Conservation (phyloP, 2,113 vertebrate species). For the Scopus umbretta region DNA sequence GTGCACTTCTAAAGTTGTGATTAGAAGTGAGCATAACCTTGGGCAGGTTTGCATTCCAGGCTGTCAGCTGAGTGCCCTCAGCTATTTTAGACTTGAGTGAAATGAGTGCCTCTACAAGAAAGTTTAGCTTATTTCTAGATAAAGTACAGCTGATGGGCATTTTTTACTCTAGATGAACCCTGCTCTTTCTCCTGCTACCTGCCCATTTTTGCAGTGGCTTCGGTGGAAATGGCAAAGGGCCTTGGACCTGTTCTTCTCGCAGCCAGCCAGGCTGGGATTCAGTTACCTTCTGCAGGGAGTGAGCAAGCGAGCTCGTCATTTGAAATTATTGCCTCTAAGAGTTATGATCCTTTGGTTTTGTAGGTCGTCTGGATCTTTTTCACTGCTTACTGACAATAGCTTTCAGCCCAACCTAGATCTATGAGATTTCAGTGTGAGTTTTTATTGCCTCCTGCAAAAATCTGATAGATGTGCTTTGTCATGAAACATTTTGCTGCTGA, state of each 20-base stretch:
- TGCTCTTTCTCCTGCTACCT: neutral
- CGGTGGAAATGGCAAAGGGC: neutral
- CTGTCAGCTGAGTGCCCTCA: neutral
- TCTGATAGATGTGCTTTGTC: neutral
- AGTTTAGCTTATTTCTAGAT: neutral
- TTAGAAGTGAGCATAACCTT: accelerated
- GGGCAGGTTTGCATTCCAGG: neutral
- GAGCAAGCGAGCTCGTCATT: accelerated
- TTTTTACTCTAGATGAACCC: neutral
- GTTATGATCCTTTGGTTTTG: neutral
- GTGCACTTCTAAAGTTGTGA: accelerated
- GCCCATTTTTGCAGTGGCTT: neutral
- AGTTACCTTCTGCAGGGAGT: neutral
- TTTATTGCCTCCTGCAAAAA: neutral
- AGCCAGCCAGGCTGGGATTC: neutral
- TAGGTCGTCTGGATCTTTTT: neutral
- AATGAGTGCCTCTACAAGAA: neutral
- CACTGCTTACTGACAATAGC: neutral
- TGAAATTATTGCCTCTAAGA: neutral
- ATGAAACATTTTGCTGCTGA: neutral
- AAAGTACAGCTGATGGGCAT: neutral
- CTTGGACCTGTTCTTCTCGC: neutral
- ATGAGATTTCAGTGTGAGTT: neutral
- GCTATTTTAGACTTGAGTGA: neutral
- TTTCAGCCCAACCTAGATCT: neutral